Conservation (phyloP, 2,888 invertebrate species). For the Lysandra bellargus region DNA sequence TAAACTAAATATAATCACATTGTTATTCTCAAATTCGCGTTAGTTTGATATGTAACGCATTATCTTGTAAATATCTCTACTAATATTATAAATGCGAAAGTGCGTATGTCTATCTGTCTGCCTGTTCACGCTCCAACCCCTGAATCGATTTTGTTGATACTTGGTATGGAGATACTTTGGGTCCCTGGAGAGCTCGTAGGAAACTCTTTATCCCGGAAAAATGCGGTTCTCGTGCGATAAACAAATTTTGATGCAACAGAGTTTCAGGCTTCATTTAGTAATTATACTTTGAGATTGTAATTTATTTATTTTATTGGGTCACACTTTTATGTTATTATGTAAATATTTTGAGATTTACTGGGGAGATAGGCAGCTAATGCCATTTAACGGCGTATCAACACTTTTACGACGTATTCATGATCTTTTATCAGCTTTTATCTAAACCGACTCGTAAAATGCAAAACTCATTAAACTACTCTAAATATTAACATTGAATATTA, state of each 20-base stretch:
- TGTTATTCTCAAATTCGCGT: constrained; percentile 14
- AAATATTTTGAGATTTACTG: constrained; percentile 15
- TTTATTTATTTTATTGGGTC: constrained; percentile 21
- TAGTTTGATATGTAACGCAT: background rate
- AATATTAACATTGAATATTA: constrained; percentile 13
- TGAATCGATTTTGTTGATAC: too few relatives aligned
- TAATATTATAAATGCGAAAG: too few relatives aligned
- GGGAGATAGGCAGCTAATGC: constrained; percentile 21
- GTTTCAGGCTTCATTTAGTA: too few relatives aligned
- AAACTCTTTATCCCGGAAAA: too few relatives aligned
- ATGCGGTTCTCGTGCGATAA: too few relatives aligned
- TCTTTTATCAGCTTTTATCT: constrained; percentile 27
- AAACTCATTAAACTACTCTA: constrained; percentile 14
- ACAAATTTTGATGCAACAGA: too few relatives aligned
- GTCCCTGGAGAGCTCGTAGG: too few relatives aligned
- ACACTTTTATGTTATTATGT: constrained; percentile 21
- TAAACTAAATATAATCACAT: background rate
- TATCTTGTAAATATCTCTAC: background rate
- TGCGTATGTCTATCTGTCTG: too few relatives aligned
- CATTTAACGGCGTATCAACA: constrained; percentile 9
- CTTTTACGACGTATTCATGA: constrained; percentile 24
- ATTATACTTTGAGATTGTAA: background rate
- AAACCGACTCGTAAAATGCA: constrained; percentile 22
- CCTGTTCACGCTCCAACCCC: too few relatives aligned
- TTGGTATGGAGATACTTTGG: too few relatives aligned